Conservation (phyloP, 64 coral and sea anemone species). For the Montipora cactus region DNA sequence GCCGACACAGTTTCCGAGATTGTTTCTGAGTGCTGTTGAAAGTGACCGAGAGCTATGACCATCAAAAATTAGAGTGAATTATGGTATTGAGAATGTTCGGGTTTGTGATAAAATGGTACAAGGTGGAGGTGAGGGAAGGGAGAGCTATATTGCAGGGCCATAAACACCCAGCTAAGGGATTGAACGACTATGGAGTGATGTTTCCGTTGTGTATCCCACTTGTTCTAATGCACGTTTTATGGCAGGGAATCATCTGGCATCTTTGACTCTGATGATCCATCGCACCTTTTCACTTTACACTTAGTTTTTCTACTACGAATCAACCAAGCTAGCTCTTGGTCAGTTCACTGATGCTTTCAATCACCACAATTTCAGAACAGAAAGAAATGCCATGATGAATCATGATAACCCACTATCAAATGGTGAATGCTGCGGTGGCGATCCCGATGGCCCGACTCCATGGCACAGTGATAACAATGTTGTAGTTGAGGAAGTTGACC, state of each 20-base stretch:
- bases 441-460: not conserved
- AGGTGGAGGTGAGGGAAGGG: too few relatives aligned
- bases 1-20: not conserved
- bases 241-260: slow-evolving; percentile 49
- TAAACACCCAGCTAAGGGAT: too few relatives aligned
- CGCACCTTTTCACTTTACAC: slow-evolving; percentile 39
- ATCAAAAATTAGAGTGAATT: too few relatives aligned
- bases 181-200: too few relatives aligned
- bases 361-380: not conserved
- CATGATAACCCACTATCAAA: slow-evolving; percentile 4
- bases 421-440: not conserved
- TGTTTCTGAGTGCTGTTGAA: not conserved
- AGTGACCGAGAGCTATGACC: too few relatives aligned
- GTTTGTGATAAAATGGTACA: too few relatives aligned
- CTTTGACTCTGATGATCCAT: slow-evolving; percentile 18
- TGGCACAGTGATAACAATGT: not conserved
- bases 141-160: too few relatives aligned
- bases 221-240: slow-evolving; percentile 46
- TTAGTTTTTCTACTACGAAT: not conserved
- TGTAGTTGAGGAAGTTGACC: not conserved
- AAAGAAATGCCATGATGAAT: not conserved
- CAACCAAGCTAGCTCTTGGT: not conserved
- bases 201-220: slow-evolving; percentile 29
- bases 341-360: not conserved
- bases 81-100: too few relatives aligned